Percentiles rank a stretch among this genome's conserved stretches.
Conservation (phyloP, 2,113 vertebrate genomes). For the Phalacrocorax aristotelis region DNA sequence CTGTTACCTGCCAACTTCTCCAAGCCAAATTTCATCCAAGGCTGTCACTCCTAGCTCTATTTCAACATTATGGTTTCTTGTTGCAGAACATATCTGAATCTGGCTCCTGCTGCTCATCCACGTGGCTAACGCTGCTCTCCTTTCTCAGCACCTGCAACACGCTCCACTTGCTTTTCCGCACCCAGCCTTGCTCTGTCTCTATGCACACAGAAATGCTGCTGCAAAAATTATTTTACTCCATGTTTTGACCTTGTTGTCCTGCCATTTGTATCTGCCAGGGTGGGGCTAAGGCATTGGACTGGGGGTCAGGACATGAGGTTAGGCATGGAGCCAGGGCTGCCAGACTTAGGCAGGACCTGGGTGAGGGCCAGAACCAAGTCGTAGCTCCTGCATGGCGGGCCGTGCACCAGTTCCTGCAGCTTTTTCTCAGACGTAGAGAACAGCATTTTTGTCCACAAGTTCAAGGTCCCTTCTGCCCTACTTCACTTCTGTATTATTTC, state of each 20-base stretch:
- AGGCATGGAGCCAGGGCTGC: fast-evolving
- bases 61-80: not conserved
- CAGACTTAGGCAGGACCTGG: not conserved
- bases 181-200: not conserved
- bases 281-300: not conserved
- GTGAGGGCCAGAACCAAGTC: not conserved
- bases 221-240: not conserved
- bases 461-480: not conserved
- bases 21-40: not conserved
- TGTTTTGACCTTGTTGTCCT: not conserved
- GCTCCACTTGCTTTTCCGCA: fast-evolving
- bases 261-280: not conserved
- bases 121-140: not conserved
- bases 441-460: not conserved
- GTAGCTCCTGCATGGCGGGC: not conserved
- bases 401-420: not conserved
- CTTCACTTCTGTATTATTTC: not conserved
- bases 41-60: not conserved
- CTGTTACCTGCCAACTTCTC: not conserved
- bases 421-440: not conserved
- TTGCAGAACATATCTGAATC: not conserved
- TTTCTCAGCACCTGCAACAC: not conserved
- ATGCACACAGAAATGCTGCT: not conserved
- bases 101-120: not conserved
- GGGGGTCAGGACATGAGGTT: fast-evolving